Evolutionary conservation across 2,113 vertebrate species (phyloP).

Genomic region (Spea bombifrons): DNA sequence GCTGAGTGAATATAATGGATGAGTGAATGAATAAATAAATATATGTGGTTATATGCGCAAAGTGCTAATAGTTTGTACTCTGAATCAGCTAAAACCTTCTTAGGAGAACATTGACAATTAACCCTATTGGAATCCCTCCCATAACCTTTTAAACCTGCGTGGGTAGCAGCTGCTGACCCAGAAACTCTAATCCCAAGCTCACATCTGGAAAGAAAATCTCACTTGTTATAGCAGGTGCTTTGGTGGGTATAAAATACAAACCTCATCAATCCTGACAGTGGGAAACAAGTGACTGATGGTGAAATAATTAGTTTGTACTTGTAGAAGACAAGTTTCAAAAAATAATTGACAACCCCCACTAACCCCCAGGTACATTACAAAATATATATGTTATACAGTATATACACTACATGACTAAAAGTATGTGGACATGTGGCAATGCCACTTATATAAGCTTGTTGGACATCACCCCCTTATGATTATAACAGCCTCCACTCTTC

Average conservation of each 20-base stretch:
- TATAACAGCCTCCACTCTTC: no score
- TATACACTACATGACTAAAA: no score
- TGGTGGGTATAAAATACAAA: neutral
- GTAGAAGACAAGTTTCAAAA: no score
- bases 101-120: neutral
- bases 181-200: neutral
- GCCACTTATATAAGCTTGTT: no score
- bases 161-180: slow-evolving; percentile 6
- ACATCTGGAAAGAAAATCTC: slow-evolving; percentile 2
- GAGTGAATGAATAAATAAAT: slow-evolving; percentile 7
- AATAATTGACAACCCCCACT: no score
- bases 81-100: neutral
- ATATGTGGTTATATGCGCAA: neutral
- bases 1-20: neutral
- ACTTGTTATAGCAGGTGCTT: slow-evolving; percentile 1
- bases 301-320: slow-evolving; percentile 10
- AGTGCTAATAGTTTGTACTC: neutral
- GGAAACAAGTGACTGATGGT: slow-evolving; percentile 4
- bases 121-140: slow-evolving; percentile 5
- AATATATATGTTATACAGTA: no score
- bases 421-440: no score
- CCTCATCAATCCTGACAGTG: neutral
- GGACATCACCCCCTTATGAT: no score
- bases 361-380: no score
- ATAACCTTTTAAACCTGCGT: slow-evolving; percentile 23